phyloP scores from a whole-genome alignment of 64 coral and sea anemone genomes.

The Montipora foliosa region DNA sequence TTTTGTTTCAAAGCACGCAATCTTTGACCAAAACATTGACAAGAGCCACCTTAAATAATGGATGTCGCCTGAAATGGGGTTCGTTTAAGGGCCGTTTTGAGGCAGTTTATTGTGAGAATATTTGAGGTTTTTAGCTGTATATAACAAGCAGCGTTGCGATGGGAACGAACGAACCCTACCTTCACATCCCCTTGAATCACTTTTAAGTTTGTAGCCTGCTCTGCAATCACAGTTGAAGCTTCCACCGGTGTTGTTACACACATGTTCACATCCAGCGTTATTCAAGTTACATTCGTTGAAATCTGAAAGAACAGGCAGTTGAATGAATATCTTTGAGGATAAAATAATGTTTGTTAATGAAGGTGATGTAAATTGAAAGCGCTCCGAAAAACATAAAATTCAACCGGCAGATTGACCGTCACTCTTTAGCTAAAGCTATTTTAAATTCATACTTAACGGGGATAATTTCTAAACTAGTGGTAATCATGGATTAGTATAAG shows the following conservation, averaged over 20 bases:
- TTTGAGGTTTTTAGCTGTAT: too few species aligned
- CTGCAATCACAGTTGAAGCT: constrained; percentile 90
- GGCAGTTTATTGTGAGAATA: too few species aligned
- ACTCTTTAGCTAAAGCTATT: not conserved
- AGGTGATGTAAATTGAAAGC: too few species aligned
- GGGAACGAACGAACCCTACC: constrained; percentile 10
- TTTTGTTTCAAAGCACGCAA: too few species aligned
- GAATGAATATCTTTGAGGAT: not conserved
- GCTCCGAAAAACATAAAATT: not conserved
- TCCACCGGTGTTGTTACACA: constrained; percentile 87
- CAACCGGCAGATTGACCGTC: not conserved
- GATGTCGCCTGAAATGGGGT: too few species aligned
- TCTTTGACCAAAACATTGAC: too few species aligned
- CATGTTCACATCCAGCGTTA: constrained; percentile 96
- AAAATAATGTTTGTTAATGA: not conserved
- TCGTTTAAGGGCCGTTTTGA: too few species aligned
- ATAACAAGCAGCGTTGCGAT: too few species aligned
- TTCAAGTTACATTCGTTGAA: constrained; percentile 82
- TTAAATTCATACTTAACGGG: not conserved
- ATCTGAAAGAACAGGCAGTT: constrained; percentile 57
- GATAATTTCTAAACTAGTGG: too few species aligned
- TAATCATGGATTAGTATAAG: too few species aligned
- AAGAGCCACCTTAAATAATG: too few species aligned
- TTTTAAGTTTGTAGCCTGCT: constrained; percentile 81
- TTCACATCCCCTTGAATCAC: constrained; percentile 76